A percentile compares a stretch with the other conserved stretches of the same genome.
These are phyloP conservation scores for Neomorphus geoffroyi DNA, from an alignment of 2,797 vertebrate species.

Conservation along the genomic window DNA sequence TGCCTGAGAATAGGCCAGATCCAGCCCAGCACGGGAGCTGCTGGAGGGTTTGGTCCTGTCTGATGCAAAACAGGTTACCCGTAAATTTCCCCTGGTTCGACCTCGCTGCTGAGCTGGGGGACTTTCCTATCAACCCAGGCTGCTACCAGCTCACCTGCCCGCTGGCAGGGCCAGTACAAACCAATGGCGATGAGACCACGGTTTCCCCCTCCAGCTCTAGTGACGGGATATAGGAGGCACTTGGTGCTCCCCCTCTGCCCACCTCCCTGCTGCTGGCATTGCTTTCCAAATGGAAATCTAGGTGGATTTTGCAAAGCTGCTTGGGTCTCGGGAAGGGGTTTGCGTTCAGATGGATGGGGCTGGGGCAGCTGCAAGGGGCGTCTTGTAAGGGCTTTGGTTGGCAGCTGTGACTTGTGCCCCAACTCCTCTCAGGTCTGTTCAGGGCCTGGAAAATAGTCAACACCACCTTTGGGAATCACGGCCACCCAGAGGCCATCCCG, in stretches of 20 bases:
- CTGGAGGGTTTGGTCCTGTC: not conserved
- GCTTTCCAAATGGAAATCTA: fast-evolving
- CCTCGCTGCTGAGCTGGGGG: not conserved
- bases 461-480: not conserved
- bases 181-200: fast-evolving
- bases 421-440: not conserved
- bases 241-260: too few species aligned
- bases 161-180: not conserved
- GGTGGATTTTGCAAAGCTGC: not conserved
- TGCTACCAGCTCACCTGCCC: not conserved
- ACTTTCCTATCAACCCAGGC: not conserved
- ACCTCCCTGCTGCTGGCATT: not conserved
- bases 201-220: not conserved
- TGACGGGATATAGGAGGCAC: fast-evolving
- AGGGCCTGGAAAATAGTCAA: not conserved
- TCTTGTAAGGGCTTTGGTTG: not conserved
- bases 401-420: not conserved
- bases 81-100: not conserved
- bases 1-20: not conserved
- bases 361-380: not conserved
- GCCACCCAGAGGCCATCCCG: fast-evolving
- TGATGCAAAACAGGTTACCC: not conserved
- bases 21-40: fast-evolving
- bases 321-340: not conserved
- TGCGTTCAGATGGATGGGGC: not conserved